phyloP scores from a whole-genome alignment of 2,113 vertebrate genomes.

The Hemibates koningsi region DNA sequence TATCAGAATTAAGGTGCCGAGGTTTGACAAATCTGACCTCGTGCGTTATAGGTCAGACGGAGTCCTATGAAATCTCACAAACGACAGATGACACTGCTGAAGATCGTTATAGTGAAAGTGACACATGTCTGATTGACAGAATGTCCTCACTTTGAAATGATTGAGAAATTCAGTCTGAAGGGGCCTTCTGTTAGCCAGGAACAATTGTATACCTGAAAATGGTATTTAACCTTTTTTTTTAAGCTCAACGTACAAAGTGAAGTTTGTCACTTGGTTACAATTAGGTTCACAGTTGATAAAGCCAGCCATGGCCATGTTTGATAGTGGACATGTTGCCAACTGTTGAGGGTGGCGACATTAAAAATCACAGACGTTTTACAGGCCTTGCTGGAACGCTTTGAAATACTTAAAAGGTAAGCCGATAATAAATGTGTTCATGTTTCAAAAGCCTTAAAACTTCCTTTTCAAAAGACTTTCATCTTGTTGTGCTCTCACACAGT shows the following conservation, averaged over 20 bases:
- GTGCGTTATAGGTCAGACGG: neutral
- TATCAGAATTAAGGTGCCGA: neutral
- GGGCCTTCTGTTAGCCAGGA: neutral
- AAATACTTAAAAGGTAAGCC: neutral
- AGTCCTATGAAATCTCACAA: neutral
- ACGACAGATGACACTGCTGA: accelerated
- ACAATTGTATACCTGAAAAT: neutral
- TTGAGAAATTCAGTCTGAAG: neutral
- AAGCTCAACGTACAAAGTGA: neutral
- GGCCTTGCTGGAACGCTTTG: neutral
- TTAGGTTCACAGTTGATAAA: neutral
- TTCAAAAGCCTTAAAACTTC: neutral
- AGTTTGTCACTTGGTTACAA: neutral
- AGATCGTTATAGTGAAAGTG: neutral
- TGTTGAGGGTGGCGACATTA: neutral
- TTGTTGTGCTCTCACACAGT: neutral
- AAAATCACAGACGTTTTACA: neutral
- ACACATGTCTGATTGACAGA: neutral
- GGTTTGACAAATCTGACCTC: neutral
- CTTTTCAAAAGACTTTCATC: neutral
- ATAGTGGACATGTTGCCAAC: neutral
- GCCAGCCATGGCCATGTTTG: neutral
- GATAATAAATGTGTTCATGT: neutral
- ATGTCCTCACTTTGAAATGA: neutral
- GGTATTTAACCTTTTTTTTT: neutral